phyloP scores from a whole-genome alignment of 2,888 invertebrate genomes.

The Hypomecis atomaria region DNA sequence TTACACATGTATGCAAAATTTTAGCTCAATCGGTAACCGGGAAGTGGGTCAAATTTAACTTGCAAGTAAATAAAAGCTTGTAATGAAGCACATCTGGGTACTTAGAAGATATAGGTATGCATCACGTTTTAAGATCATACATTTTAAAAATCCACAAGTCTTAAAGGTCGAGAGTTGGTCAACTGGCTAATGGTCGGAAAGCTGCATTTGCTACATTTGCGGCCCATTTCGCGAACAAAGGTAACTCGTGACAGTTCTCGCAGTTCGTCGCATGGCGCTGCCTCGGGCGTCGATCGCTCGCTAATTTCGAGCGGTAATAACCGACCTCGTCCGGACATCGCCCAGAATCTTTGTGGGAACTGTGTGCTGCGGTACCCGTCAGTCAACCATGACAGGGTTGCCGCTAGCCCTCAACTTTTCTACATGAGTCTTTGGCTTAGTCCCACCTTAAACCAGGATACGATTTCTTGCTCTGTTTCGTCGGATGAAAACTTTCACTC shows the following conservation, averaged over 20 bases:
- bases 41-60: no score
- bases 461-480: neutral
- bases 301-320: conserved; percentile 76
- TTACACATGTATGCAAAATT: no score
- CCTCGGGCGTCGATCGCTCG: conserved; percentile 63
- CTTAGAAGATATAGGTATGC: no score
- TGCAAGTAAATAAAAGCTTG: no score
- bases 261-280: conserved; percentile 31
- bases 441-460: no score
- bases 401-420: no score
- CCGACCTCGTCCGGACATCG: conserved; percentile 64
- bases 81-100: no score
- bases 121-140: no score
- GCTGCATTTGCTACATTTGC: conserved; percentile 16
- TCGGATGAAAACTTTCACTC: neutral
- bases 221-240: conserved; percentile 31
- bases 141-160: no score
- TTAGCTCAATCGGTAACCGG: no score
- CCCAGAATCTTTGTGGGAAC: conserved; percentile 80
- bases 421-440: no score
- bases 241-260: conserved; percentile 23
- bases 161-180: neutral
- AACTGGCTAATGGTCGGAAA: conserved; percentile 2
- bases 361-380: conserved; percentile 56
- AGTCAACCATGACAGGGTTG: conserved; percentile 54